phyloP scores from a whole-genome alignment of 2,797 vertebrate species.

The Phalloptychus januarius region DNA sequence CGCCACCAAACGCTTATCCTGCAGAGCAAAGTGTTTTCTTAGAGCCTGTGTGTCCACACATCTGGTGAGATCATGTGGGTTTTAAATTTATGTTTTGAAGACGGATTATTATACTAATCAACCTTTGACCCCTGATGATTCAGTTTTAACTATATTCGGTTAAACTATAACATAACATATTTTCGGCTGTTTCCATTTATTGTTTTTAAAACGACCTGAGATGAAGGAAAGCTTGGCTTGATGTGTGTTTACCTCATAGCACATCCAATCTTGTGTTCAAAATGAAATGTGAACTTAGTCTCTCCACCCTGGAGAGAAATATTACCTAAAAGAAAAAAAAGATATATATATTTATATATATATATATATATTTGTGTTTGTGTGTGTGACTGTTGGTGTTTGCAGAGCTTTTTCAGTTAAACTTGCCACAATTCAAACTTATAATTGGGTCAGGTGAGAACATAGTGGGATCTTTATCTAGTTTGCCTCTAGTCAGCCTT shows the following conservation, averaged over 20 bases:
- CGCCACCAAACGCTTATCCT: background rate
- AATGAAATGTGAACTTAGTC: too few relatives aligned
- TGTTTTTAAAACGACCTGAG: background rate
- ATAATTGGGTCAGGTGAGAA: background rate
- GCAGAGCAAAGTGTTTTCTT: background rate
- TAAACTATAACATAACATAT: background rate
- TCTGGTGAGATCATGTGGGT: background rate
- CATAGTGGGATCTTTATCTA: background rate
- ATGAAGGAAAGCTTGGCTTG: too few relatives aligned
- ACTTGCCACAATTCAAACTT: background rate
- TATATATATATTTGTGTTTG: too few relatives aligned
- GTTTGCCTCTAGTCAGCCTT: background rate
- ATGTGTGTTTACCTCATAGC: too few relatives aligned
- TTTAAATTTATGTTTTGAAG: background rate
- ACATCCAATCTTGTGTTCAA: too few relatives aligned
- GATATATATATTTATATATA: too few relatives aligned
- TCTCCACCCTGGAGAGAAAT: too few relatives aligned
- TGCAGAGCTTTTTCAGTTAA: too few relatives aligned
- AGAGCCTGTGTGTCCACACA: background rate
- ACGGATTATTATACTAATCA: background rate
- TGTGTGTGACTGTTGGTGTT: too few relatives aligned
- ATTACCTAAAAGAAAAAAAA: too few relatives aligned
- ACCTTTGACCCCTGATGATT: background rate
- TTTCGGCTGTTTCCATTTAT: background rate
- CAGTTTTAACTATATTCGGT: background rate